Conservation (phyloP, 1,140 invertebrate genomes). For the Drosophila cardini region DNA sequence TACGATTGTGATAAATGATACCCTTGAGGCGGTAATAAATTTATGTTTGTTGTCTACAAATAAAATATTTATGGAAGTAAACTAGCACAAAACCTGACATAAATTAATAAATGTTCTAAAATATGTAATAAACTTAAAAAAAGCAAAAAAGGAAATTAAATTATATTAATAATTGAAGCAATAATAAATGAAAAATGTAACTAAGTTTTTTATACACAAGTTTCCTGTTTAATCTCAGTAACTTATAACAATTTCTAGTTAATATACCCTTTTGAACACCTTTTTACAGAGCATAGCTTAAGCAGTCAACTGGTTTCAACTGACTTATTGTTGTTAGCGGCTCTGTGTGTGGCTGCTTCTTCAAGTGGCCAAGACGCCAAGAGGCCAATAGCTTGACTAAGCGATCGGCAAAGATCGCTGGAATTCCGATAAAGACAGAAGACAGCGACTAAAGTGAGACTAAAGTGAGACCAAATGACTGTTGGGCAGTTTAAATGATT, state of each 20-base stretch:
- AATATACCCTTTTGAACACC: neutral
- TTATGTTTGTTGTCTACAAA: too few species aligned
- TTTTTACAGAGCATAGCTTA: slow-evolving; percentile 15
- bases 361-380: too few species aligned
- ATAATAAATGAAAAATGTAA: neutral
- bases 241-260: too few species aligned
- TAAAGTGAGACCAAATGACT: slow-evolving; percentile 43
- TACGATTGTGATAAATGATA: too few species aligned
- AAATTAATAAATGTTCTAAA: neutral
- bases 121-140: too few species aligned
- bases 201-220: too few species aligned
- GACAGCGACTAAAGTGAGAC: slow-evolving; percentile 10
- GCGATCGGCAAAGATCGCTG: slow-evolving; percentile 19
- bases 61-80: neutral
- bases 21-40: too few species aligned
- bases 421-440: slow-evolving; percentile 3
- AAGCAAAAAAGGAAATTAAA: too few species aligned
- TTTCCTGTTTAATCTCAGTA: too few species aligned
- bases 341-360: slow-evolving; percentile 24
- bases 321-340: neutral
- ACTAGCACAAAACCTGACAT: neutral
- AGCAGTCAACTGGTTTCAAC: slow-evolving; percentile 25
- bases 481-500: slow-evolving; percentile 62
- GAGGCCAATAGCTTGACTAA: slow-evolving; percentile 1
- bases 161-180: too few species aligned